phyloP scores from a whole-genome alignment of 2,113 vertebrate genomes.

The Myotis yumanensis region DNA sequence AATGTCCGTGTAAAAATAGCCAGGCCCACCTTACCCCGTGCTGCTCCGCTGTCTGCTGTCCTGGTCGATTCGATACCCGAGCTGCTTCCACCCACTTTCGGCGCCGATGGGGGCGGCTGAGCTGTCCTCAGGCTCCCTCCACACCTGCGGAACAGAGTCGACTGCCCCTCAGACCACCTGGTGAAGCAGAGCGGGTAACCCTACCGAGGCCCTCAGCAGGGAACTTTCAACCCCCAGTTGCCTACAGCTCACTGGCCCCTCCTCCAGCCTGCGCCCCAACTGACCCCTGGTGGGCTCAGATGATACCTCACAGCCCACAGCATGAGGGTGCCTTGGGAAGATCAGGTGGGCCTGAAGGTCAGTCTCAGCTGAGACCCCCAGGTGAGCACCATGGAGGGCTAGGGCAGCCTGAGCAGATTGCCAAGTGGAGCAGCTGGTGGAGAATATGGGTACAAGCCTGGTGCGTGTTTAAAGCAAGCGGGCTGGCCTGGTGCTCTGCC shows the following conservation, averaged over 20 bases:
- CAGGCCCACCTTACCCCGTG: neutral
- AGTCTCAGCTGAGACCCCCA: neutral
- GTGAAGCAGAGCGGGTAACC: neutral
- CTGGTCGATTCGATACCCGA: neutral
- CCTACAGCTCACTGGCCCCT: neutral
- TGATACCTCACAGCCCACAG: neutral
- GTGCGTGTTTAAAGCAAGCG: neutral
- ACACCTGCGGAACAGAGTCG: rapidly evolving
- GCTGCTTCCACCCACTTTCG: neutral
- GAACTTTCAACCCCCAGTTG: neutral
- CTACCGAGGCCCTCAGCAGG: neutral
- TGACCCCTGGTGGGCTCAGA: neutral
- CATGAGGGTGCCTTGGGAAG: neutral
- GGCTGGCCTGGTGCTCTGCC: too few species aligned
- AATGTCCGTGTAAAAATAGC: neutral
- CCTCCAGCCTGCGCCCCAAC: neutral
- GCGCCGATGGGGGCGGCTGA: neutral
- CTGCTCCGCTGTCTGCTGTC: neutral
- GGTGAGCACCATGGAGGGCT: neutral
- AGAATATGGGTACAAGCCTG: neutral
- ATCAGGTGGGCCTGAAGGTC: neutral
- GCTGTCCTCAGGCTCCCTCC: neutral
- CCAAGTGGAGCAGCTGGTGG: neutral
- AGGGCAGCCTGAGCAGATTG: neutral
- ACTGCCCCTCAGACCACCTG: rapidly evolving